Percentiles rank a stretch among this genome's conserved stretches.
Evolutionary conservation across 1,140 invertebrate species (phyloP).

Genomic region (Meloidogyne chitwoodi): DNA sequence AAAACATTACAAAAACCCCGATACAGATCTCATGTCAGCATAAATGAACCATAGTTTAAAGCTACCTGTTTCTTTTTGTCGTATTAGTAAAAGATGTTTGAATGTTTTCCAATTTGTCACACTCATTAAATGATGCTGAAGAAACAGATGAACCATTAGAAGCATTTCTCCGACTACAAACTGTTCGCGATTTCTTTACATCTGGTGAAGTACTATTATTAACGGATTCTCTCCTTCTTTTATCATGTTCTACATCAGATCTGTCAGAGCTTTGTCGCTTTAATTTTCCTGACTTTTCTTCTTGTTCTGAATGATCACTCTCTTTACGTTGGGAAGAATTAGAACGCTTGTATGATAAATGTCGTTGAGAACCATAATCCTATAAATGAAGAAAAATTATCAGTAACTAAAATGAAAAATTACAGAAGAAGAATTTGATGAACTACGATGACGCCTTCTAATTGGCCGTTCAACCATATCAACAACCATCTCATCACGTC

Average conservation of each 20-base stretch:
- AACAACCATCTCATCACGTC: not conserved
- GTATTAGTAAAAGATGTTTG: not conserved
- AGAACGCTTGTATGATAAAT: not conserved
- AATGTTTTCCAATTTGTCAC: not conserved
- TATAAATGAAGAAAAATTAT: not conserved
- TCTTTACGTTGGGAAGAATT: not conserved
- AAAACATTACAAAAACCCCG: too few species aligned
- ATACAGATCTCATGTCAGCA: too few species aligned
- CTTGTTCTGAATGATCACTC: too few species aligned
- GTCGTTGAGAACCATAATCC: not conserved
- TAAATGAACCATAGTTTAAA: too few species aligned
- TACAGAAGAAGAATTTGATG: not conserved
- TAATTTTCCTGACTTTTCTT: not conserved
- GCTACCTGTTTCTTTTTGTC: not conserved
- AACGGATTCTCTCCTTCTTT: not conserved
- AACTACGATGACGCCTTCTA: not conserved
- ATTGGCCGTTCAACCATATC: not conserved
- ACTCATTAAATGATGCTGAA: not conserved
- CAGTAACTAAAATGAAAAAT: not conserved
- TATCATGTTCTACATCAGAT: not conserved
- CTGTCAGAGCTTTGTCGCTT: not conserved
- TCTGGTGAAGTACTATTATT: not conserved
- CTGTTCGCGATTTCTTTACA: not conserved
- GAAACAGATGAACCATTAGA: not conserved
- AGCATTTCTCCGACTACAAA: not conserved